A percentile compares a stretch with the other conserved stretches of the same genome.
Conservation (phyloP, 2,113 vertebrate genomes). For the Macrotis lagotis region DNA sequence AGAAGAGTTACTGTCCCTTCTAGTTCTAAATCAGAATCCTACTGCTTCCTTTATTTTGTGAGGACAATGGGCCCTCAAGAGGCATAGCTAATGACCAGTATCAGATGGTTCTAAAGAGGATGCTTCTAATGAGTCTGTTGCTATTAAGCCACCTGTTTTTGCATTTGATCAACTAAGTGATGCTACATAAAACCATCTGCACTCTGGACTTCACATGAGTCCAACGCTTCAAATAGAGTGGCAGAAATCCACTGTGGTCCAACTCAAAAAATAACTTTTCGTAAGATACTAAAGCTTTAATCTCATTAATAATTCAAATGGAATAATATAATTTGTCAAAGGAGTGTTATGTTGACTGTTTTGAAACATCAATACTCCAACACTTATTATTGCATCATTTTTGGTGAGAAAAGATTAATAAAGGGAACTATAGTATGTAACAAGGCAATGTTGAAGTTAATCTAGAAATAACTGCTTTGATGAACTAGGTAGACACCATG, state of each 20-base stretch:
- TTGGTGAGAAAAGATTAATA: not conserved
- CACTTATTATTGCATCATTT: not conserved
- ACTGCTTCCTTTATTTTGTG: not conserved
- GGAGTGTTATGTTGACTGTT: not conserved
- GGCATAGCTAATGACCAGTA: not conserved
- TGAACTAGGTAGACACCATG: not conserved
- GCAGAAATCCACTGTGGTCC: not conserved
- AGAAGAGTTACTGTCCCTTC: not conserved
- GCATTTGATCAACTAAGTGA: not conserved
- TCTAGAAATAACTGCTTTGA: not conserved
- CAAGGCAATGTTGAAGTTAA: not conserved
- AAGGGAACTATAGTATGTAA: not conserved
- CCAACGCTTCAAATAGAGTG: not conserved
- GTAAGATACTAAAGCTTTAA: not conserved
- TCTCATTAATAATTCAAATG: not conserved
- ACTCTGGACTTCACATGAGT: not conserved
- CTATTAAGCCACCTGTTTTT: not conserved
- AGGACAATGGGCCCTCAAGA: not conserved
- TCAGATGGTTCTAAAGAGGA: not conserved
- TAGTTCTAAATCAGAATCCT: not conserved
- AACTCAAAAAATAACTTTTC: not conserved
- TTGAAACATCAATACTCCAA: not conserved
- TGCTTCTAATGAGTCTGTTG: not conserved
- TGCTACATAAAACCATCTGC: not conserved
- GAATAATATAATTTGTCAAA: not conserved